Base-by-base conservation (phyloP, 2,113 vertebrate species). In the Ramphastos sulfuratus region DNA sequence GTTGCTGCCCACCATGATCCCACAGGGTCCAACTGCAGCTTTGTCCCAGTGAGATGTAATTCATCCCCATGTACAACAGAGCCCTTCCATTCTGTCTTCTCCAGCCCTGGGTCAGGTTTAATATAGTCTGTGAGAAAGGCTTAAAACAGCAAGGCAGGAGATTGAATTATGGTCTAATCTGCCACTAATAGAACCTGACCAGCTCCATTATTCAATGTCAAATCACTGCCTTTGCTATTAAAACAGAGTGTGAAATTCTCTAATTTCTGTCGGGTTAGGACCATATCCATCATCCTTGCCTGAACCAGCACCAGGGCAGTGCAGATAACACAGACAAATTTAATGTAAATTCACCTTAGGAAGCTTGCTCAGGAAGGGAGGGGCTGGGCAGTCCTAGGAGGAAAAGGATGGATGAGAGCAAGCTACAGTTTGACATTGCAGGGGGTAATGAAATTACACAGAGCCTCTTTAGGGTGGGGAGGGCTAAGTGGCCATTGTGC, bases 141-240 rank as follows among this genome's bases (percentile, higher is more conserved):
- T 94, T 91, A 95, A 94, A 96, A 85, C 85, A 92, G 87, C 91
- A 86, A 92, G 82, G 79, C 71, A 56, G 74, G 87, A 90, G 95
- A 94, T 91, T 95, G 94, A 96, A 93, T 96, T 96, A 94, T 91
- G 91, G 94, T 78, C 82, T 95, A 95, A 96, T 92, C 95, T 96
- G 95, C 91, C 89, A 91, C 93, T 94, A 96, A 96, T 92, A 95
- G 92, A 94, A 96, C 87, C 92, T 94, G 95, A 95, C 95, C 85
- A 39, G 87, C 61, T 92, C 82, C 94, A 96, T 95, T 96, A 94
- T 87, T 96, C 95, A 96, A 83, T 94, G 93, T 96, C 95, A 95
- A 83, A 95, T 94, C 89, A 91, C 85, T 58, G 65, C 89, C 77
- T 92, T 96, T 91, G 76, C 90, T 95, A 94, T 94, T 95, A 96